Evolutionary conservation across 2,113 vertebrate genomes (phyloP).

Genomic region (Spilogale gracilis): DNA sequence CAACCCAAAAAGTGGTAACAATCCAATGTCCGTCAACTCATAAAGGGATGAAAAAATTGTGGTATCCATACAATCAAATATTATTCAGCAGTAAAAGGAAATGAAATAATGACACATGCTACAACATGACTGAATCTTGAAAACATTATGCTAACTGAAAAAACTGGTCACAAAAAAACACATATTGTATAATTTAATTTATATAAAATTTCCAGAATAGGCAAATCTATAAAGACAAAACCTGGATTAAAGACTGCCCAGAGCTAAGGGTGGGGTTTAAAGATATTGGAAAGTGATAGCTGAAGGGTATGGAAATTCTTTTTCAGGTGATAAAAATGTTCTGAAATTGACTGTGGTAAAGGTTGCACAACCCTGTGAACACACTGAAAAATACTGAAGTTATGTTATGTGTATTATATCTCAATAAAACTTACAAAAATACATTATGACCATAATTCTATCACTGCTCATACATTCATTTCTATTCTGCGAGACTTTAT

Average conservation of each 20-base stretch:
- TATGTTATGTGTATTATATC: not conserved
- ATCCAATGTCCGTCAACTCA: not conserved
- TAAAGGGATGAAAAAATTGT: slow-evolving; percentile 36
- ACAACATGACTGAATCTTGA: not conserved
- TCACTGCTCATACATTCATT: not conserved
- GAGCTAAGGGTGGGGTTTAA: not conserved
- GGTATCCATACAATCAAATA: not conserved
- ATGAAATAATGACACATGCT: not conserved
- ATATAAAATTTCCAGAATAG: slow-evolving; percentile 32
- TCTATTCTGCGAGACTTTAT: slow-evolving; percentile 12
- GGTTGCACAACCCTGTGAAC: not conserved
- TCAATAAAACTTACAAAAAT: slow-evolving; percentile 30
- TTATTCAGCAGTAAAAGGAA: slow-evolving; percentile 41
- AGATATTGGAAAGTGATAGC: not conserved
- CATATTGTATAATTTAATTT: not conserved
- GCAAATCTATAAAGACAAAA: slow-evolving; percentile 19
- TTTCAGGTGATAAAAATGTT: not conserved
- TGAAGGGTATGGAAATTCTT: slow-evolving; percentile 5
- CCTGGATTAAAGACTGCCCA: not conserved
- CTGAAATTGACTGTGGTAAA: slow-evolving; percentile 41
- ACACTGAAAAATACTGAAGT: slow-evolving; percentile 3
- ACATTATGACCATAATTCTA: not conserved
- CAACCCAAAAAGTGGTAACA: not conserved
- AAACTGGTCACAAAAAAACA: not conserved
- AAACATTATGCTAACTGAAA: slow-evolving; percentile 13